Evolutionary conservation across 2,888 invertebrate genomes (phyloP), one percentile per base, ranked within the genome.

Genomic region (Noctuana brunneofusca): DNA sequence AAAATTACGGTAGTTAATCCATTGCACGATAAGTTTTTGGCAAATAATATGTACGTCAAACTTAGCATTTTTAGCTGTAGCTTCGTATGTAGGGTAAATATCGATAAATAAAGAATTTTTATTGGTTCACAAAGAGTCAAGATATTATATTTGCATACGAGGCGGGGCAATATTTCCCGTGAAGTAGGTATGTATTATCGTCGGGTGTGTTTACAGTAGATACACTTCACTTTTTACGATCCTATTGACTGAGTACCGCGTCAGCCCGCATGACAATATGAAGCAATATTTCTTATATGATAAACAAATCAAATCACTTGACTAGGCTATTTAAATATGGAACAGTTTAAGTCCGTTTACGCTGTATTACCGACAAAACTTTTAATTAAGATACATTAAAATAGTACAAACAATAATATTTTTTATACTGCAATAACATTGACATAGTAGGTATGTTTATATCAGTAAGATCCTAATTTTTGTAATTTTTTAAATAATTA

Each of bases 71-170:
- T n/a, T n/a, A n/a, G n/a, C n/a, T n/a, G n/a, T n/a, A n/a, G n/a
- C n/a, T n/a, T n/a, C n/a, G n/a, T n/a, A n/a, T n/a, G n/a, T n/a
- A n/a, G n/a, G n/a, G n/a, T n/a, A 16, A 16, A 43, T 43, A 43
- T 53, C 20, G 8, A 27, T 41, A 22, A 20, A 27, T 35, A 32
- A 43, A 22, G 20, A 38, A n/a, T 4, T 18, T 35, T 6, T 41
- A 24, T 55, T 50, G 8, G 48, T 49, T 35, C 32, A 22, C 35
- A 22, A 6, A 57, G 6, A 35, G 38, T 32, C 20, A 49, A 32
- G 32, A 57, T 46, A 49, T 35, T 57, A n/a, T 43, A 56, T 56
- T 56, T 32, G 56, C 56, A 56, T 56, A 30, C 46, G 56, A 55
- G 43, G 27, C 55, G 43, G 46, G 56, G 20, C 56, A 30, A 32